Base-by-base conservation (phyloP, 2,113 vertebrate species). In the Pachycephala philippinensis region DNA sequence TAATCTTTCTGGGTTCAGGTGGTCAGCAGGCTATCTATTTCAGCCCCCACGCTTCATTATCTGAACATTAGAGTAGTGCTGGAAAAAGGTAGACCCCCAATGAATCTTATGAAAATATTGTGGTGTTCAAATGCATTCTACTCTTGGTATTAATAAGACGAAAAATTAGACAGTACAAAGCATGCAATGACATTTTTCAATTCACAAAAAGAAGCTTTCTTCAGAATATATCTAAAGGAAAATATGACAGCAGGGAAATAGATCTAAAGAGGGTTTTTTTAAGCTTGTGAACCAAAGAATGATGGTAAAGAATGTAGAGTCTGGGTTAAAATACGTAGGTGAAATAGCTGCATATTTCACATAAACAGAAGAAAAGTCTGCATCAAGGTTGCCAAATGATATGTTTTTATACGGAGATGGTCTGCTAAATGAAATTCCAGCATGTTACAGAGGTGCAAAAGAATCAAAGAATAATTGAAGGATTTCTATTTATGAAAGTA, bases 81-180 rank as follows among this genome's bases (percentile, higher is more conserved):
- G 90, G 79, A 97, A 97, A 98, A 97, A 91, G 89, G 91, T 70
- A 96, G 95, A 96, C 95, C 96, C 96, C 96, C 54, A 87, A 37
- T 88, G 96, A 98, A 97, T 97, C 96, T 95, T 97, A 97, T 95
- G 96, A 97, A 97, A 98, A 97, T 93, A 97, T 96, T 89, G 69
- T 26, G 1, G 90, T 84, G 84, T 93, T 97, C 56, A 39, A 97
- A 96, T 95, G 60, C 64, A 84, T 97, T 93, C 57, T 94, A 85
- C 89, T 96, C 79, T 94, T 96, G 77, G 90, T 93, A 97, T 96
- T 97, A 98, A 97, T 95, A 98, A 86, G 86, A 98, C 96, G 88
- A 97, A 97, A 97, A 98, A 97, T 98, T 97, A 97, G 77, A 47
- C 85, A 80, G 66, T 94, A 92, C 92, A 96, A 92, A 91, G 96